phyloP scores from a whole-genome alignment of 2,113 vertebrate species.

The Gambusia affinis region DNA sequence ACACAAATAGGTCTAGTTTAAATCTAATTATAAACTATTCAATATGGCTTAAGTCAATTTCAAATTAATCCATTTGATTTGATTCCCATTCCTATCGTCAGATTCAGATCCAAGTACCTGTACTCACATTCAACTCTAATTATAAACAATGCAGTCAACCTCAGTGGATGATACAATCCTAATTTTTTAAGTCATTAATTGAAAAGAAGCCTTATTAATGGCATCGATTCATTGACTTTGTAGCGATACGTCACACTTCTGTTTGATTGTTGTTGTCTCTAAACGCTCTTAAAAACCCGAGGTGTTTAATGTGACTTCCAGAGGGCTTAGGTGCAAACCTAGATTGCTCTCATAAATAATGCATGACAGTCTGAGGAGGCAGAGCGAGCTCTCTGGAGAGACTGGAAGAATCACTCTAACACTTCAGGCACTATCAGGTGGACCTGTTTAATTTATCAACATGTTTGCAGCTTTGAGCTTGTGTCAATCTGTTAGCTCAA shows the following conservation, averaged over 20 bases:
- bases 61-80: not conserved
- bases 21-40: not conserved
- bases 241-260: too few relatives aligned
- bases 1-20: not conserved
- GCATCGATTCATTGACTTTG: not conserved
- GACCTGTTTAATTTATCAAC: constrained; percentile 29
- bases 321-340: constrained; percentile 49
- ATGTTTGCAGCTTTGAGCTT: not conserved
- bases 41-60: not conserved
- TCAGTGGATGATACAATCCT: not conserved
- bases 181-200: not conserved
- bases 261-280: constrained; percentile 2
- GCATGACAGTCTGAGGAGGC: constrained; percentile 52
- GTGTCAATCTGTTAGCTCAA: not conserved
- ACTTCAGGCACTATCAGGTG: constrained; percentile 21
- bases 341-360: constrained; percentile 61
- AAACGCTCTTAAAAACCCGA: constrained; percentile 13
- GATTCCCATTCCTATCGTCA: not conserved
- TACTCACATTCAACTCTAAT: not conserved
- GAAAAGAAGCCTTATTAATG: not conserved
- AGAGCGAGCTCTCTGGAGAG: constrained; percentile 48
- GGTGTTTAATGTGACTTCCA: constrained; percentile 29
- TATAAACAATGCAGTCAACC: not conserved
- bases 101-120: not conserved
- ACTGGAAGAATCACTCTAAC: constrained; percentile 19